Evolutionary conservation across 2,888 invertebrate genomes (phyloP), one percentile per base, ranked within the genome.

Genomic region (Digitonthophagus gazella): DNA sequence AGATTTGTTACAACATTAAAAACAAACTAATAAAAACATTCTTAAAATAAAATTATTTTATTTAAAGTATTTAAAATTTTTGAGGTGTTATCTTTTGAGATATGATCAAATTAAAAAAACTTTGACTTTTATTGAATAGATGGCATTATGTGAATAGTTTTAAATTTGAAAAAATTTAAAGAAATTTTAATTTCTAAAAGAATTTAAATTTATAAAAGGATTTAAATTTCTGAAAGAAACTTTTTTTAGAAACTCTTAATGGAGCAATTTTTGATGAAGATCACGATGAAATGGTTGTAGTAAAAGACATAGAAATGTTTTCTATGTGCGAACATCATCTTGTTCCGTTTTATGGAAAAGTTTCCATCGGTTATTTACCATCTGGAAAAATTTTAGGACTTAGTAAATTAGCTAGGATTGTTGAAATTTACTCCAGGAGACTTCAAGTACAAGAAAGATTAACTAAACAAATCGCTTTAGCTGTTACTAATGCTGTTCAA

Each of bases 321-420:
- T 98, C 98, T n/a, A 93, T 98, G 91, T 99, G 99, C 81, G 99
- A 99, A 81, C 99, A 99, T 80, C 99, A 99, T 80, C 85, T 99
- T 79, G 98, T 99, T 18, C 99, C 99, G 3, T 98, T 99, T 85
- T 96, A 97, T 83, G 99, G 99, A 58, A 98, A 98, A 84, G 98
- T 99, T 0, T 97, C 98, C 72, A 98, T 99, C 77, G 99, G 98
- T 0, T 99, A 99, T 84, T 86, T 99, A 74, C 99, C 99, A 0
- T 96, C 97, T 80, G 97, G 97, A 80, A 96, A 97, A 85, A 96
- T 99, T 76, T 86, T 99, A 54, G 98, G 99, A 0, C 89, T 99
- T 15, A 98, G 98, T 85, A 99, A 99, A 86, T 84, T 99, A 77
- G 98, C 98, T 54, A 92, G 97, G 82, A 97, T 99, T 80, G 98